Conservation (phyloP, 2,797 vertebrate genomes). For the Dromococcyx pavoninus region DNA sequence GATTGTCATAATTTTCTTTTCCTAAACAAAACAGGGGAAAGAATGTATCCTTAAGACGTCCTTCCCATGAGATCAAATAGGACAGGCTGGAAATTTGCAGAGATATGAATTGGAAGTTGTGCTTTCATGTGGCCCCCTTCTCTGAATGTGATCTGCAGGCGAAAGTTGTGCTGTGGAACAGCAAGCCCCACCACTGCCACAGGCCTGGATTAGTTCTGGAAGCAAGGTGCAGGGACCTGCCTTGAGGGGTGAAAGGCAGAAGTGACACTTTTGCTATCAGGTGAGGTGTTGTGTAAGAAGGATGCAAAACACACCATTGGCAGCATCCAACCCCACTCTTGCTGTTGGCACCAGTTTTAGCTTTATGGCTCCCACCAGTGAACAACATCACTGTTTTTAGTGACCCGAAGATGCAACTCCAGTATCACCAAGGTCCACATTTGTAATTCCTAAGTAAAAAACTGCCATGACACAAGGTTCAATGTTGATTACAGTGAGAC, state of each 20-base stretch:
- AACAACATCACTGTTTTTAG: fast-evolving
- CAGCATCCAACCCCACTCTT: not conserved
- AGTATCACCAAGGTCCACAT: not conserved
- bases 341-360: not conserved
- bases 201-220: not conserved
- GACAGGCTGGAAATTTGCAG: not conserved
- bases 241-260: not conserved
- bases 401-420: not conserved
- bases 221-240: not conserved
- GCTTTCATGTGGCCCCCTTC: not conserved
- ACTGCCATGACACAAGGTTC: not conserved
- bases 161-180: not conserved
- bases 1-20: not conserved
- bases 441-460: not conserved
- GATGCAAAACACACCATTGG: fast-evolving
- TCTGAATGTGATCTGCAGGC: not conserved
- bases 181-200: not conserved
- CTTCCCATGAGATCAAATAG: not conserved
- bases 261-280: not conserved
- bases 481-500: not conserved
- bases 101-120: fast-evolving
- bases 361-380: not conserved
- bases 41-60: not conserved
- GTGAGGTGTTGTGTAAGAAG: fast-evolving
- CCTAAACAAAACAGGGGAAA: not conserved